Evolutionary conservation across 2,888 invertebrate species (phyloP).

Genomic region (Ophioninae sp.): DNA sequence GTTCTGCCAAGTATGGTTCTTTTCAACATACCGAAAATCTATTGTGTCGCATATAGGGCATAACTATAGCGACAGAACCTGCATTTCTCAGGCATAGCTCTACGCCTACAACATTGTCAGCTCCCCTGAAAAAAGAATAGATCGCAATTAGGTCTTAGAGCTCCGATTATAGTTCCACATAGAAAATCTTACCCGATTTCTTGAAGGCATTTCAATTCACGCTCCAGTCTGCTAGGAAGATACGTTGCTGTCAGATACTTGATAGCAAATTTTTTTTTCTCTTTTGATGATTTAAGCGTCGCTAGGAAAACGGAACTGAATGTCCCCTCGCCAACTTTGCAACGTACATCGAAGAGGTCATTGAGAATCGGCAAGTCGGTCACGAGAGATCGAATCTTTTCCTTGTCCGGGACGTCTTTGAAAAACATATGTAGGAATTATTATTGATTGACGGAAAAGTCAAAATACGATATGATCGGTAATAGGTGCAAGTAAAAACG

Average conservation of each 20-base stretch:
- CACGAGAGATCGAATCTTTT: slow-evolving; percentile 80
- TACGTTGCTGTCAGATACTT: slow-evolving; percentile 94
- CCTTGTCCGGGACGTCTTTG: slow-evolving; percentile 51
- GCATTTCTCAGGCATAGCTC: slow-evolving; percentile 89
- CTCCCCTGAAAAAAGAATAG: slow-evolving; percentile 84
- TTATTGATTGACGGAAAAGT: background rate
- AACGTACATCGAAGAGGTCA: slow-evolving; percentile 86
- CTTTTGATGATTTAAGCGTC: slow-evolving; percentile 83
- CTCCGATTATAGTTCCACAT: background rate
- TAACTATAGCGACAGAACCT: slow-evolving; percentile 92
- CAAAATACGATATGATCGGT: background rate
- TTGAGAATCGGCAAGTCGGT: slow-evolving; percentile 84
- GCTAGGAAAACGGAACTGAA: slow-evolving; percentile 94
- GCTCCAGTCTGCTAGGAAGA: slow-evolving; percentile 90
- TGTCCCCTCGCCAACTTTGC: slow-evolving; percentile 91
- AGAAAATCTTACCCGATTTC: slow-evolving; percentile 85
- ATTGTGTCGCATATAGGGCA: slow-evolving; percentile 93
- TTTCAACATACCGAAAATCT: slow-evolving; percentile 86
- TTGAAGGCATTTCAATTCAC: slow-evolving; percentile 90
- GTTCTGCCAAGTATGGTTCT: background rate
- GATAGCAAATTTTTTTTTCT: slow-evolving; percentile 87
- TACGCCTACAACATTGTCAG: slow-evolving; percentile 90
- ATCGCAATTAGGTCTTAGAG: background rate
- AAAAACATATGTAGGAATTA: background rate
- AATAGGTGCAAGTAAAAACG: background rate